Evolutionary conservation across 2,797 vertebrate genomes (phyloP), one percentile per base, ranked within the genome.

Genomic region (Molossus alvarezi): DNA sequence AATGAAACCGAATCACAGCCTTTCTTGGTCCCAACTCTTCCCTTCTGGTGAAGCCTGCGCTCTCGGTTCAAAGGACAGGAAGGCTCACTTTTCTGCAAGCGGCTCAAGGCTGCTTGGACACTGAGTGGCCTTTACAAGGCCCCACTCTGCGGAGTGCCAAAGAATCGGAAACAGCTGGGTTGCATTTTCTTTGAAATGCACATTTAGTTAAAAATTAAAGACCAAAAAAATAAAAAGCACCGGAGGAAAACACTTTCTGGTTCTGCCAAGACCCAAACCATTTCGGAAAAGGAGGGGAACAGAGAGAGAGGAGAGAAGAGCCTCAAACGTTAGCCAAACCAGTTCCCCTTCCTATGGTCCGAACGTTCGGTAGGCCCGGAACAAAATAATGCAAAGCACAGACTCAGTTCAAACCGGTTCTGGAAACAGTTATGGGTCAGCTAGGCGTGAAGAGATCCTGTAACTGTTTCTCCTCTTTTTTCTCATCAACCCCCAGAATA

Each of bases 101-200:
- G 41, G 69, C 69, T 97, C 93, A 97, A 97, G 94, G 73, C 79
- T 97, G 95, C 96, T 94, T 95, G 97, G 97, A 96, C 95, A 96
- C 82, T 8, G 82, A 94, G 90, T 94, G 88, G 67, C 91, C 97
- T 97, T 97, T 95, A 97, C 88, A 97, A 96, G 97, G 93, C 95
- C 80, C 93, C 93, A 95, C 97, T 97, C 96, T 93, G 97, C 94
- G 96, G 92, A 97, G 88, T 79, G 94, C 84, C 95, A 95, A 95
- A 94, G 71, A 97, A 96, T 96, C 95, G 97, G 94, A 96, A 97
- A 97, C 97, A 98, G 97, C 96, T 98, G 97, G 95, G 23, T 58
- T 97, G 90, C 93, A 96, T 97, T 97, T 97, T 94, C 97, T 97
- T 97, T 98, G 97, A 97, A 97, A 97, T 94, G 90, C 88, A 84